Conservation (phyloP, 2,888 invertebrate genomes). For the Microctonus aethiopoides region DNA sequence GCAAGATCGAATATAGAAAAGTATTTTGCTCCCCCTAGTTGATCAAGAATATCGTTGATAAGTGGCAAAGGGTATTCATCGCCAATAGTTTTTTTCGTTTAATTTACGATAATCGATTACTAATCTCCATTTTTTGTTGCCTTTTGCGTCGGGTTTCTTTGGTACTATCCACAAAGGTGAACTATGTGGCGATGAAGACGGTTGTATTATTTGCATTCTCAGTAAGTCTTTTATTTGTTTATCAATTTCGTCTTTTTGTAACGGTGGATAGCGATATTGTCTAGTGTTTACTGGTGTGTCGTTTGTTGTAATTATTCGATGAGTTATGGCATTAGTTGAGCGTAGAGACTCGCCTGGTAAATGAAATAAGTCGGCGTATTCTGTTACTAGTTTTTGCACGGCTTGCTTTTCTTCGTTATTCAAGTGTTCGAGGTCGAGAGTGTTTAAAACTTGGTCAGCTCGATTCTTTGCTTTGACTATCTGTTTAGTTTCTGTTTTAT, state of each 20-base stretch:
- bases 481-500: background rate
- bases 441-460: background rate
- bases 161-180: background rate
- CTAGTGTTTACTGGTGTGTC: slow-evolving; percentile 1
- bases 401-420: slow-evolving; percentile 19
- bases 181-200: background rate
- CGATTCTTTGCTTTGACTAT: background rate
- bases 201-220: background rate
- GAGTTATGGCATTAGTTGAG: background rate
- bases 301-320: too few relatives aligned
- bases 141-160: slow-evolving; percentile 35
- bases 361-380: slow-evolving; percentile 17
- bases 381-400: background rate
- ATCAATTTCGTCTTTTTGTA: background rate
- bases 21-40: slow-evolving; percentile 43
- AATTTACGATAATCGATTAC: background rate
- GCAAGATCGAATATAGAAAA: slow-evolving; percentile 49
- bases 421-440: slow-evolving; percentile 10
- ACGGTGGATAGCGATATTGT: slow-evolving; percentile 8
- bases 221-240: background rate
- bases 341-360: slow-evolving; percentile 10
- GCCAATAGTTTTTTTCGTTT: background rate
- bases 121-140: background rate
- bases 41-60: slow-evolving; percentile 48
- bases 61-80: slow-evolving; percentile 37